These are phyloP conservation scores for Nesidiocoris tenuis DNA, from an alignment of 2,888 invertebrate species.

Conservation along the genomic window DNA sequence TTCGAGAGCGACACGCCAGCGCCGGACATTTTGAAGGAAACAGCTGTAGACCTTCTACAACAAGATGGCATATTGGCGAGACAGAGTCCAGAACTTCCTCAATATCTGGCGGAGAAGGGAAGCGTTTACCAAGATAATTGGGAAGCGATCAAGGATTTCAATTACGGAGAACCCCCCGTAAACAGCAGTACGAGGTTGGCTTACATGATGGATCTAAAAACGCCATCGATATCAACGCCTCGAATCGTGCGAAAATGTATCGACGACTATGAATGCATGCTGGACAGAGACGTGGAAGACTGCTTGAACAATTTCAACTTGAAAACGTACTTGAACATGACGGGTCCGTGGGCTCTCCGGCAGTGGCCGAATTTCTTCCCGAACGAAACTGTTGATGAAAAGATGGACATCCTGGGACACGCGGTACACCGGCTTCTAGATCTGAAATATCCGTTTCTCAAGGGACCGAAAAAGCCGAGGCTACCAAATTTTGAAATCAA, in stretches of 20 bases:
- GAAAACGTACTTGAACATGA: constrained; percentile 13
- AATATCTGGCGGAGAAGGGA: background rate
- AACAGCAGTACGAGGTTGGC: background rate
- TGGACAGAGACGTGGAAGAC: constrained; percentile 17
- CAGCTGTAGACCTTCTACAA: background rate
- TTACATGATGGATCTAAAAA: background rate
- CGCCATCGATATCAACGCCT: background rate
- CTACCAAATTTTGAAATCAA: constrained; percentile 56
- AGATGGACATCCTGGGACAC: constrained; percentile 58
- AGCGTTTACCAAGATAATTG: background rate
- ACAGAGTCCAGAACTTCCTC: background rate
- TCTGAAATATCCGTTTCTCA: constrained; percentile 56
- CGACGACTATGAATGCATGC: constrained; percentile 9
- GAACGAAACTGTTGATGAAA: constrained; percentile 54
- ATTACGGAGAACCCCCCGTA: background rate
- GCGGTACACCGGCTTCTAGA: constrained; percentile 60
- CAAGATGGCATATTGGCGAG: background rate
- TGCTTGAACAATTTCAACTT: constrained; percentile 36
- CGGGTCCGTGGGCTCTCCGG: constrained; percentile 19
- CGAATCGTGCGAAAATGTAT: constrained; percentile 3
- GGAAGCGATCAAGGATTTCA: background rate
- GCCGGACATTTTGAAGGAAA: background rate
- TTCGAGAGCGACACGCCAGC: background rate
- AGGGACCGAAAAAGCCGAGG: constrained; percentile 52
- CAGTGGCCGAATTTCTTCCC: constrained; percentile 20